A percentile compares a stretch with the other conserved stretches of the same genome.
These are phyloP conservation scores for Lucinisca nassula DNA, from an alignment of 2,888 invertebrate genomes.

Conservation along the genomic window DNA sequence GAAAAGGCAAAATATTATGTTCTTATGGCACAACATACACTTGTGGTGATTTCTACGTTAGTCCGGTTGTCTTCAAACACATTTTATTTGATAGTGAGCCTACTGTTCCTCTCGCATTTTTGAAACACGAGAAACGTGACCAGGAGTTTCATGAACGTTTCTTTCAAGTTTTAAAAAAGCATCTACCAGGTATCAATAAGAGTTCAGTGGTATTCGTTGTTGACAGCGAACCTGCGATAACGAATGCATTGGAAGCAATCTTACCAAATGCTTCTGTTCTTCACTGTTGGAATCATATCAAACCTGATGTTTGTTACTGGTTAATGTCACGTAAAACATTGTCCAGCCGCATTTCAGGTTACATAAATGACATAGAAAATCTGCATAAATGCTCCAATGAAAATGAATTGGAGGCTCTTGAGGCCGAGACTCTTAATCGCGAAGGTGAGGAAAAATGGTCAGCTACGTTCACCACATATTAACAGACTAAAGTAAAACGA, in stretches of 20 bases:
- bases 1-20: background rate
- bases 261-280: background rate
- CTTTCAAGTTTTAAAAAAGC: background rate
- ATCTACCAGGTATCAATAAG: background rate
- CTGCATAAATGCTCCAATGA: background rate
- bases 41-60: background rate
- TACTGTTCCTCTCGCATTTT: background rate
- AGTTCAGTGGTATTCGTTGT: background rate
- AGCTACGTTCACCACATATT: background rate
- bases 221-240: conserved; percentile 5
- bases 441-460: background rate
- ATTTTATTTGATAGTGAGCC: background rate
- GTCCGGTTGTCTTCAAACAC: background rate
- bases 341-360: background rate
- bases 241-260: background rate
- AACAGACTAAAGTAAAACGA: background rate
- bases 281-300: background rate
- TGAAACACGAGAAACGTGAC: background rate
- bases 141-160: background rate
- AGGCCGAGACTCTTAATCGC: background rate
- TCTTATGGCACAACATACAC: background rate
- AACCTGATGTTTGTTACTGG: background rate
- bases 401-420: background rate
- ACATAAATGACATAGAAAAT: background rate
- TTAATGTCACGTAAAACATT: background rate